Evolutionary conservation across 2,113 vertebrate species (phyloP), one percentile per base, ranked within the genome.

Genomic region (Periophthalmus modestus): DNA sequence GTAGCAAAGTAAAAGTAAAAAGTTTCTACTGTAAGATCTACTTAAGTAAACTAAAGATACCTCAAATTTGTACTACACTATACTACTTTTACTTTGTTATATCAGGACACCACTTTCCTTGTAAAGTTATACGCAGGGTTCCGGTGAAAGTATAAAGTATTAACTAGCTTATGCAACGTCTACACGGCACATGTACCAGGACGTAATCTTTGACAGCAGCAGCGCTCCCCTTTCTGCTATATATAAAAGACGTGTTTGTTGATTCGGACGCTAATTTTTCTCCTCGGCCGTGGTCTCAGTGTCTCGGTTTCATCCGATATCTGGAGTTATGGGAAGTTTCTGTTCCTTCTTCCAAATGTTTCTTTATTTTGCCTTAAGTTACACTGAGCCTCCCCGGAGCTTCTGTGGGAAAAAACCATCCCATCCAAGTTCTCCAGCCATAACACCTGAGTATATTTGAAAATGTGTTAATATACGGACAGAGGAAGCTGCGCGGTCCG

Each of bases 121-220:
- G n/a, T n/a, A n/a, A n/a, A n/a, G n/a, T n/a, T n/a, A n/a, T n/a
- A n/a, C n/a, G n/a, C n/a, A n/a, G n/a, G n/a, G n/a, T n/a, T n/a
- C n/a, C n/a, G n/a, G n/a, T n/a, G n/a, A 86, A 86, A 84, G 75
- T 80, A 82, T 86, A 80, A 81, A 80, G 83, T 85, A 85, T 88
- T 88, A 85, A 89, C 74, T 55, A 77, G 69, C 77, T 82, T 82
- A 76, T 74, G 75, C 75, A 85, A 80, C 62, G 50, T 24, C 55
- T 71, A 75, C 66, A 50, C 71, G 69, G 73, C 23, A 62, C 18
- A 10, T 46, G 19, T 66, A 68, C 5, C 46, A 19, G 59, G 58
- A 6, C 5, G 19, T 16, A 63, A 68, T 66, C 34, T 52, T 54
- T 58, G n/a, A 76, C 24, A 71, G 59, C 0, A 23, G 70, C 68